Conservation (phyloP, 2,113 vertebrate genomes). For the Megaceryle torquata region DNA sequence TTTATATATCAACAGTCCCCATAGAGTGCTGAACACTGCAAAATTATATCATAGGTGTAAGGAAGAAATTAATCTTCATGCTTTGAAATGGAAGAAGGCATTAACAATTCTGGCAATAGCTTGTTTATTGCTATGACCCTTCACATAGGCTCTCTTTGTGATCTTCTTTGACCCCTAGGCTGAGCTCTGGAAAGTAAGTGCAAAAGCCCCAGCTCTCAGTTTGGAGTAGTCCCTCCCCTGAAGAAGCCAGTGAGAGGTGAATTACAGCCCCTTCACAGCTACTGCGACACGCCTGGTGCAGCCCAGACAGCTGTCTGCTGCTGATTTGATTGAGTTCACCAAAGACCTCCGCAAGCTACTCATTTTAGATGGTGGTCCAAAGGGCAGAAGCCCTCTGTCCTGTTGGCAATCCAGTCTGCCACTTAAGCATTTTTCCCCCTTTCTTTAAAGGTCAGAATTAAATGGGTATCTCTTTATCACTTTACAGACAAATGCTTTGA, state of each 20-base stretch:
- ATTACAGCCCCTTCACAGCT: not conserved
- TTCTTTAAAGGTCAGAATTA: slow-evolving; percentile 33
- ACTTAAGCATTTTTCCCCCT: not conserved
- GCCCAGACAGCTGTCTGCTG: not conserved
- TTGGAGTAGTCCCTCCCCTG: not conserved
- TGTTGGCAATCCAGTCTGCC: not conserved
- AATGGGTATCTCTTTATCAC: not conserved
- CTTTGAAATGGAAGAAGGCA: not conserved
- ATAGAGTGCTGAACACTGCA: not conserved
- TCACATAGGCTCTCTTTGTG: not conserved
- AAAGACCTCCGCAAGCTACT: not conserved
- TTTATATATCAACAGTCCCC: not conserved
- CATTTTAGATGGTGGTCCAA: not conserved
- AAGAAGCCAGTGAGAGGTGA: not conserved
- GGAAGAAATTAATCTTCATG: slow-evolving; percentile 6
- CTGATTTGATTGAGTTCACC: not conserved
- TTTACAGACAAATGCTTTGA: slow-evolving; percentile 3
- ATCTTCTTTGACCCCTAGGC: not conserved
- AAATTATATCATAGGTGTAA: not conserved
- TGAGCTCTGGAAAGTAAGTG: not conserved
- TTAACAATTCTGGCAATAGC: not conserved
- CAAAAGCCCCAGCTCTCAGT: not conserved
- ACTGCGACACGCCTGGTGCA: not conserved
- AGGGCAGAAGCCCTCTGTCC: not conserved
- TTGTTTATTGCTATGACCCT: not conserved